Base-by-base conservation (phyloP, 2,113 vertebrate species). In the Phasianus colchicus region DNA sequence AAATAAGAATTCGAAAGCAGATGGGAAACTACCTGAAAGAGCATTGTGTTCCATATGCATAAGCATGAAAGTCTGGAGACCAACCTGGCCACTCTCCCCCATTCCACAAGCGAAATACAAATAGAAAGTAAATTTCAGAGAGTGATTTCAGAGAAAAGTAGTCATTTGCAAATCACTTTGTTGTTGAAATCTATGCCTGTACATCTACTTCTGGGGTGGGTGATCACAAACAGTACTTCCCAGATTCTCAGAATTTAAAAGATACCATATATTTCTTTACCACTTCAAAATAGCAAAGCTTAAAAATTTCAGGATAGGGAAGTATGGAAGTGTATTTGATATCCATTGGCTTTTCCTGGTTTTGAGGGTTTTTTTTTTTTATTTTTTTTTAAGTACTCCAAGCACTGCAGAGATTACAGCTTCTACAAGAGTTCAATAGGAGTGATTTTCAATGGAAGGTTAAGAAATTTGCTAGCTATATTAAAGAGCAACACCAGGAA, bases 21-120 rank as follows among this genome's bases (percentile, higher is more conserved):
- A 88, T 80, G 67, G 82, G n/a, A 92, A 94, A 77, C 58, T 54
- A 80, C 79, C 79, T 93, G 64, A n/a, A 67, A 70, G 47, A 89
- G 36, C 5, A 20, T 5, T 70, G 36, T 66, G 34, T 82, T 79
- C 32, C 54, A 84, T 71, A 71, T 21, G 25, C 34, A 21, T 21
- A 71, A 48, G 81, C 83, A 54, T 12, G 8, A 74, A 88, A 89
- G 52, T 16, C 64, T 91, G 67, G 75, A 88, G 72, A 95, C 29
- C 67, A 91, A 20, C 40, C 60, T 40, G 48, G 48, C 43, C 58
- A 13, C 21, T 54, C 43, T 75, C 88, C 38, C 63, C 55, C 8
- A 58, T 10, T 30, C 24, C 38, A 1, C 12, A 54, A 18, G 29
- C 16, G 67, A 61, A 86, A 83, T 16, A 17, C 22, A 76, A 55